These are phyloP conservation scores for Acanthurus lineatus DNA, from an alignment of 2,797 vertebrate genomes.

Conservation along the genomic window DNA sequence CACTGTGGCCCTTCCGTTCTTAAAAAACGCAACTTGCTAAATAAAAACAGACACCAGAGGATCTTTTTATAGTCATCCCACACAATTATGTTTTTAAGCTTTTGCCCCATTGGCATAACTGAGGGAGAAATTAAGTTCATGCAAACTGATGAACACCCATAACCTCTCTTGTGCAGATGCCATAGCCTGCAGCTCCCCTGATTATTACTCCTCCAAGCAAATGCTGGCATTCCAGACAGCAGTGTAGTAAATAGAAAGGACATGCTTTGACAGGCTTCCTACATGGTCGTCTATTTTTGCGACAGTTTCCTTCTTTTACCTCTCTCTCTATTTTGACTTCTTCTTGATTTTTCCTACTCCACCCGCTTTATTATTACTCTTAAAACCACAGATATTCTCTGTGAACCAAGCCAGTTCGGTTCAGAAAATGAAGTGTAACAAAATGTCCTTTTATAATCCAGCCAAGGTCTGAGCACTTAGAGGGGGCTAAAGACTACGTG, in stretches of 20 bases:
- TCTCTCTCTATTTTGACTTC: constrained; percentile 31
- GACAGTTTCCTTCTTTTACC: constrained; percentile 49
- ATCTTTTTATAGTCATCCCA: constrained; percentile 39
- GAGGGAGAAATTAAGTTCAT: constrained; percentile 44
- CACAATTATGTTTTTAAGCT: constrained; percentile 49
- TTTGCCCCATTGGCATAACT: constrained; percentile 42
- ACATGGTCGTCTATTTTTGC: constrained; percentile 48
- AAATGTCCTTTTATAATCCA: constrained; percentile 51
- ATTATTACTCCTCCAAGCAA: constrained; percentile 62
- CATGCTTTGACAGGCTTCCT: constrained; percentile 68
- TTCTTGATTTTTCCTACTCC: constrained; percentile 41
- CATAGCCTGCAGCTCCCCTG: constrained; percentile 56
- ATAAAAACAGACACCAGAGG: constrained; percentile 60
- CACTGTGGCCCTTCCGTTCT: constrained; percentile 24
- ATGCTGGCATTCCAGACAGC: constrained; percentile 71
- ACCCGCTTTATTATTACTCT: constrained; percentile 50
- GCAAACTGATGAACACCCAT: constrained; percentile 48
- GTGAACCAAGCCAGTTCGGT: constrained; percentile 36
- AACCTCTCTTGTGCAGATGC: constrained; percentile 48
- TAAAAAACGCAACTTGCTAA: constrained; percentile 42
- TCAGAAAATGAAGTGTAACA: constrained; percentile 52
- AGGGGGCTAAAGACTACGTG: constrained; percentile 23
- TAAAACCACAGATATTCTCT: constrained; percentile 65
- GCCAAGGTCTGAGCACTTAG: constrained; percentile 40
- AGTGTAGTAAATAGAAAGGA: constrained; percentile 73